Conservation (phyloP, 2,888 invertebrate genomes). For the Tyria jacobaeae region DNA sequence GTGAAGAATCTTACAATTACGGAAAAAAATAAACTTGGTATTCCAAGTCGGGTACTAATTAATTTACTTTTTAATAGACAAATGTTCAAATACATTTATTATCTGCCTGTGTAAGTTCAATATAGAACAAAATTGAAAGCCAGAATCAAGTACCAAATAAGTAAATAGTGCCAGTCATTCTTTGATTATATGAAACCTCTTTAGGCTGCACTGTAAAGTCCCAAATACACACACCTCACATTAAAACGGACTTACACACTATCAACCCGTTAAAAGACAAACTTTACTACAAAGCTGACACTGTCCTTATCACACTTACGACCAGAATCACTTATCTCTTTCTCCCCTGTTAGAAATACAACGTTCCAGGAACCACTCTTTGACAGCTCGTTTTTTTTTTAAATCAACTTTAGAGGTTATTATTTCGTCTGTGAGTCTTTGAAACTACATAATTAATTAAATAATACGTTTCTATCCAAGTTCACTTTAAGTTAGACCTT, state of each 20-base stretch:
- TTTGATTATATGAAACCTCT: background rate
- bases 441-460: background rate
- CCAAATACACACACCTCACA: background rate
- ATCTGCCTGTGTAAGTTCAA: too few relatives aligned
- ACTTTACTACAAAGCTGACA: slow-evolving; percentile 6
- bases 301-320: slow-evolving; percentile 23
- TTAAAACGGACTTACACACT: background rate
- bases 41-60: too few relatives aligned
- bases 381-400: slow-evolving; percentile 34
- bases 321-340: slow-evolving; percentile 10
- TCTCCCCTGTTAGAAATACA: slow-evolving; percentile 29
- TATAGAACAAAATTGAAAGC: too few relatives aligned
- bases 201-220: background rate
- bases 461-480: background rate
- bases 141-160: too few relatives aligned
- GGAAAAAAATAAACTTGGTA: too few relatives aligned
- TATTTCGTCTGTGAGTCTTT: background rate
- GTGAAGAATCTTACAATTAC: too few relatives aligned
- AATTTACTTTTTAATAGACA: too few relatives aligned
- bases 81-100: too few relatives aligned
- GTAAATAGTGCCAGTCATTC: background rate
- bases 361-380: slow-evolving; percentile 39
- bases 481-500: slow-evolving; percentile 3
- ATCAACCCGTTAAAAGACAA: slow-evolving; percentile 4
- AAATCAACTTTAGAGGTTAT: slow-evolving; percentile 7